Conservation (phyloP, 2,113 vertebrate genomes). For the Argyrosomus japonicus region DNA sequence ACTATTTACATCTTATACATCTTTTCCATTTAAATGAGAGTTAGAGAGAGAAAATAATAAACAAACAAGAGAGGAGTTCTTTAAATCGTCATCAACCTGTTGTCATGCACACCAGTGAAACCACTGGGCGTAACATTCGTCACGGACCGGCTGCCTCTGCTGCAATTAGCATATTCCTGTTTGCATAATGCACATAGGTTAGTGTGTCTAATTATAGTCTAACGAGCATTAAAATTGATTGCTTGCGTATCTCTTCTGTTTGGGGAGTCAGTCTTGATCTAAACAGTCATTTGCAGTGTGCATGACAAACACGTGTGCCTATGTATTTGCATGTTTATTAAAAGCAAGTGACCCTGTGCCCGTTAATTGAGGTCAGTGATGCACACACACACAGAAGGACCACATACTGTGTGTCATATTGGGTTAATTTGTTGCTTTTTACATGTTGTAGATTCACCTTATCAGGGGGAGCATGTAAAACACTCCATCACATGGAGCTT, state of each 20-base stretch:
- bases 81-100: conserved; percentile 40
- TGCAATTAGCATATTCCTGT: conserved; percentile 67
- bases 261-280: conserved; percentile 13
- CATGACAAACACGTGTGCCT: neutral
- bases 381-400: neutral
- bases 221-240: conserved; percentile 63
- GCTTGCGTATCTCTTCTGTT: conserved; percentile 34
- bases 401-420: conserved; percentile 10
- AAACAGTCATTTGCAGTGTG: conserved; percentile 38
- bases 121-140: conserved; percentile 52
- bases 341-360: conserved; percentile 26
- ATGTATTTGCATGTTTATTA: conserved; percentile 18
- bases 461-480: conserved; percentile 26
- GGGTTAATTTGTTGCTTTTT: conserved; percentile 24
- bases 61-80: conserved; percentile 42
- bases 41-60: conserved; percentile 16
- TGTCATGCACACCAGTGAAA: neutral
- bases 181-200: conserved; percentile 62
- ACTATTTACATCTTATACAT: conserved; percentile 3
- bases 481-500: conserved; percentile 50
- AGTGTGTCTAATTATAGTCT: conserved; percentile 61
- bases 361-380: conserved; percentile 19
- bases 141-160: conserved; percentile 46
- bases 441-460: conserved; percentile 29
- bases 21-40: neutral